These are phyloP conservation scores for Micrasema minimum DNA, from an alignment of 1,140 invertebrate species.

Conservation along the genomic window DNA sequence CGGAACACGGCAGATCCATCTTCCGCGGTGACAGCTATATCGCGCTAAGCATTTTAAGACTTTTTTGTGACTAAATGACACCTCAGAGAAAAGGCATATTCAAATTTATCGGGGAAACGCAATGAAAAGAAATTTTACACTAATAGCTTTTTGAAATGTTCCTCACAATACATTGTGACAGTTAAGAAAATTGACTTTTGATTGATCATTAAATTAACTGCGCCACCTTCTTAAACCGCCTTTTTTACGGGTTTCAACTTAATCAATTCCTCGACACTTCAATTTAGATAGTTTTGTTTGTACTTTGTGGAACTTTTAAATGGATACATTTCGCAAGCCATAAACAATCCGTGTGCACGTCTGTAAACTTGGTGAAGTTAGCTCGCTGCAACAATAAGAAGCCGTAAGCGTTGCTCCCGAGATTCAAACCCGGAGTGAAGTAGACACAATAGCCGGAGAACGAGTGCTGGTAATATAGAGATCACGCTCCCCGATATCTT, in stretches of 20 bases:
- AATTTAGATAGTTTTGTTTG: too few species aligned
- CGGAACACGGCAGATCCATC: constrained; percentile 53
- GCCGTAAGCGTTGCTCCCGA: constrained; percentile 25
- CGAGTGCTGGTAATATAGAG: constrained; percentile 9
- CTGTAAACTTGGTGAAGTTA: constrained; percentile 29
- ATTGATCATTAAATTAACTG: constrained; percentile 14
- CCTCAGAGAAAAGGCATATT: constrained; percentile 42
- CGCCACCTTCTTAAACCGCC: too few species aligned
- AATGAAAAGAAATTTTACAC: constrained; percentile 36
- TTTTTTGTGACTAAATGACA: constrained; percentile 51
- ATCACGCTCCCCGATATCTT: constrained; percentile 5
- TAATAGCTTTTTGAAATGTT: constrained; percentile 44
- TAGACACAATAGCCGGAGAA: background rate
- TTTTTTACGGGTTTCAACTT: too few species aligned
- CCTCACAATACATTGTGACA: constrained; percentile 9
- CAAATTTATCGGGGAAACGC: constrained; percentile 36
- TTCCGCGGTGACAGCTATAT: constrained; percentile 53
- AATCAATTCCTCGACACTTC: too few species aligned
- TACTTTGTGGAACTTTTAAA: background rate
- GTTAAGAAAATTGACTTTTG: constrained; percentile 31
- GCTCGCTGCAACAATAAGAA: constrained; percentile 30
- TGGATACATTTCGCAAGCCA: constrained; percentile 18
- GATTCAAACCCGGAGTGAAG: background rate
- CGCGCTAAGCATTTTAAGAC: constrained; percentile 47
- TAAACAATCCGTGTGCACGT: constrained; percentile 32